phyloP scores from a whole-genome alignment of 2,797 vertebrate species.

The Synanceia verrucosa region DNA sequence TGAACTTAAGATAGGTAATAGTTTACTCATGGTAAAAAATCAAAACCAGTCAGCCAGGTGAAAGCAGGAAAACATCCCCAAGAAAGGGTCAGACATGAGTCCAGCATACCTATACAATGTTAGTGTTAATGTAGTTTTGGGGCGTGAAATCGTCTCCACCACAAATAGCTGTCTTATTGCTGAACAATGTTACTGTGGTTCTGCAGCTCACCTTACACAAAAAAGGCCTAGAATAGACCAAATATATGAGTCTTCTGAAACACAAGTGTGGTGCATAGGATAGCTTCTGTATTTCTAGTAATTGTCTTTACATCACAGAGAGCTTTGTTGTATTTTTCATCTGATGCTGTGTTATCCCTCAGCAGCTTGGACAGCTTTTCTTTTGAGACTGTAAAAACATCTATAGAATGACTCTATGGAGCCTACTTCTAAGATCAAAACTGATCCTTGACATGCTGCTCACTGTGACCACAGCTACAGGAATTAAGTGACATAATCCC shows the following conservation, averaged over 20 bases:
- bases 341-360: background rate
- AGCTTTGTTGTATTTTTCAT: slow-evolving; percentile 32
- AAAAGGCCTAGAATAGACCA: no score
- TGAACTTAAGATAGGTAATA: background rate
- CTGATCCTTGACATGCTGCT: slow-evolving; percentile 6
- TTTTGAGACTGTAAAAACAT: slow-evolving; percentile 22
- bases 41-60: background rate
- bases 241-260: no score
- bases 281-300: no score
- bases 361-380: slow-evolving; percentile 21
- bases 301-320: slow-evolving; percentile 6
- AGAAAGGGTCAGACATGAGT: background rate
- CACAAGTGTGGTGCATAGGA: no score
- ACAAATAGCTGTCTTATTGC: no score
- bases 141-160: no score
- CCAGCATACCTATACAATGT: no score
- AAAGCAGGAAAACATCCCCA: background rate
- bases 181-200: no score
- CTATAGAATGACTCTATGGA: slow-evolving; percentile 41
- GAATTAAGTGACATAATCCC: background rate
- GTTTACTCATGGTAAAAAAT: background rate
- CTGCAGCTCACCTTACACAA: no score
- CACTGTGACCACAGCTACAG: background rate
- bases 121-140: no score
- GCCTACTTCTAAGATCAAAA: slow-evolving; percentile 35